phyloP scores from a whole-genome alignment of 2,888 invertebrate genomes.

The Dicyrtomina minuta region DNA sequence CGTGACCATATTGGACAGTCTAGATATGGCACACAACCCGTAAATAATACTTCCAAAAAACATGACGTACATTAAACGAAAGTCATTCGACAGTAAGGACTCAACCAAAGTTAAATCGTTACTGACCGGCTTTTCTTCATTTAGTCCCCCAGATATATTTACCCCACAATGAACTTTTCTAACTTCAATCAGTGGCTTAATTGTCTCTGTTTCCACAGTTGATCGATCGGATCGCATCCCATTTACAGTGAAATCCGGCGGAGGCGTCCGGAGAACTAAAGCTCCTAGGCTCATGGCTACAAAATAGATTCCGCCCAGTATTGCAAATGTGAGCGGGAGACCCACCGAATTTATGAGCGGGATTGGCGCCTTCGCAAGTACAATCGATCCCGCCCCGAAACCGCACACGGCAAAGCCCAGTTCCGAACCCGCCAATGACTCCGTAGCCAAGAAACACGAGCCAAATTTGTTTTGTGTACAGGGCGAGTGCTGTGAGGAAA shows the following conservation, averaged over 20 bases:
- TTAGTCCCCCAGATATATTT: no score
- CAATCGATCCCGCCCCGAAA: conserved; percentile 52
- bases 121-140: no score
- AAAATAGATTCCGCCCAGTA: conserved; percentile 42
- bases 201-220: no score
- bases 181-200: no score
- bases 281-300: conserved; percentile 37
- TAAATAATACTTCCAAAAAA: conserved; percentile 47
- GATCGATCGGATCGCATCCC: conserved; percentile 6
- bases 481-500: conserved; percentile 24
- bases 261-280: conserved; percentile 44
- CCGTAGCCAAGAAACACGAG: conserved; percentile 43
- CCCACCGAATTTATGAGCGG: conserved; percentile 36
- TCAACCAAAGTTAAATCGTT: conserved; percentile 35
- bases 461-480: conserved; percentile 33
- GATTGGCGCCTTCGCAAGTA: conserved; percentile 41
- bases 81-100: conserved; percentile 43
- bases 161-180: no score
- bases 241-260: conserved; percentile 37
- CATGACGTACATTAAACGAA: conserved; percentile 45
- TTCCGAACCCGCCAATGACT: conserved; percentile 39
- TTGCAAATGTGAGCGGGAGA: conserved; percentile 45
- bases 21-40: conserved; percentile 44
- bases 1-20: conserved; percentile 49
- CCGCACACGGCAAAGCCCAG: conserved; percentile 48